phyloP scores from a whole-genome alignment of 2,888 invertebrate genomes.

The Chalcis sispes region DNA sequence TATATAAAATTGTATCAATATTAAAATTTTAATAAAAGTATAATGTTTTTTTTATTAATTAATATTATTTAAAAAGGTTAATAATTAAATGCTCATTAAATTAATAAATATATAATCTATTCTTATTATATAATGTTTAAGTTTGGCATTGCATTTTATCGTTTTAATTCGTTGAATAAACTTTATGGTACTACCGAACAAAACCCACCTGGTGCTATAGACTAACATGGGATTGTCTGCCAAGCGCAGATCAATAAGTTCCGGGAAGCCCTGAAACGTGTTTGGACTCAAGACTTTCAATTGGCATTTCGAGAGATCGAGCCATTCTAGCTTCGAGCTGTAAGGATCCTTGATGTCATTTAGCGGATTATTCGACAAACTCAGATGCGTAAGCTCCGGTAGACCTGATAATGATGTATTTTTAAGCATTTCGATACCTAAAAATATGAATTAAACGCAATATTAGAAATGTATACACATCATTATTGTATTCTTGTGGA shows the following conservation, averaged over 20 bases:
- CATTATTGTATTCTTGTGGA: no score
- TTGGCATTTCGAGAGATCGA: constrained; percentile 71
- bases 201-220: constrained; percentile 69
- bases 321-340: constrained; percentile 66
- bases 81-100: not conserved
- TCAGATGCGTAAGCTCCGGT: constrained; percentile 81
- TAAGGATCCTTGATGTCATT: constrained; percentile 65
- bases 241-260: constrained; percentile 68
- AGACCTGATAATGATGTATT: constrained; percentile 81
- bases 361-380: constrained; percentile 81
- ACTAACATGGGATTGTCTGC: constrained; percentile 69
- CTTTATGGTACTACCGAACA: not conserved
- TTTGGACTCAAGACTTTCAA: constrained; percentile 66
- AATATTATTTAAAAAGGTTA: not conserved
- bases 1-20: not conserved
- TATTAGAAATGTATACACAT: no score
- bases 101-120: not conserved
- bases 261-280: constrained; percentile 67
- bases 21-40: no score
- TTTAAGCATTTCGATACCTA: constrained; percentile 79
- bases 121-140: not conserved
- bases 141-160: not conserved
- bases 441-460: constrained; percentile 26
- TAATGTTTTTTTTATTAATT: not conserved
- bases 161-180: no score